These are phyloP conservation scores for Lepus oiostolus DNA, from an alignment of 2,797 vertebrate species.

Conservation along the genomic window DNA sequence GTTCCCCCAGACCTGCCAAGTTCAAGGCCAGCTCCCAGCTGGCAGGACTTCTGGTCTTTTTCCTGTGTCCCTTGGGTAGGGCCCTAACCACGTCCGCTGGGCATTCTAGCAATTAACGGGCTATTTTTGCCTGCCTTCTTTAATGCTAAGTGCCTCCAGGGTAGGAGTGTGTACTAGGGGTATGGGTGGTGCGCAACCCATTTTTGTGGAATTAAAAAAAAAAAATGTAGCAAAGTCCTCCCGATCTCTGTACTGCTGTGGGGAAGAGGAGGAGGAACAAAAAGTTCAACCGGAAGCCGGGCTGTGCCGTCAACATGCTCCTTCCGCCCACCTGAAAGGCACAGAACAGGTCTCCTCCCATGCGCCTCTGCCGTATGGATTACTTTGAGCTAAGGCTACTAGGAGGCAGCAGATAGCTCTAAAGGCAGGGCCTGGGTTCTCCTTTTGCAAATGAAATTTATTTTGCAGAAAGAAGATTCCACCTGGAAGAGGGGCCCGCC, in stretches of 20 bases:
- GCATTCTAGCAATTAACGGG: neutral
- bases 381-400: neutral
- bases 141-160: neutral
- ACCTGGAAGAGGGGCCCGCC: neutral
- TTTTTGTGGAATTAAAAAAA: neutral
- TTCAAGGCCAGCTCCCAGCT: neutral
- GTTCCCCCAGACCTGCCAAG: no score
- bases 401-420: neutral
- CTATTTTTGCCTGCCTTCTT: neutral
- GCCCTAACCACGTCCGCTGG: neutral
- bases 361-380: neutral
- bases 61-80: fast-evolving
- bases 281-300: neutral
- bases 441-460: neutral
- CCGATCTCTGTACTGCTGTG: neutral
- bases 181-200: neutral
- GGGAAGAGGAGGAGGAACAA: neutral
- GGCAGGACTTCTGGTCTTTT: neutral
- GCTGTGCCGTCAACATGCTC: neutral
- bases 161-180: neutral
- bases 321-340: neutral
- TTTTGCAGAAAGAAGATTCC: neutral
- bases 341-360: neutral
- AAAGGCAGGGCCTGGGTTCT: neutral
- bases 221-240: neutral